Evolutionary conservation across 2,797 vertebrate genomes (phyloP), one percentile per base, ranked within the genome.

Genomic region (Rhinogobio ventralis): DNA sequence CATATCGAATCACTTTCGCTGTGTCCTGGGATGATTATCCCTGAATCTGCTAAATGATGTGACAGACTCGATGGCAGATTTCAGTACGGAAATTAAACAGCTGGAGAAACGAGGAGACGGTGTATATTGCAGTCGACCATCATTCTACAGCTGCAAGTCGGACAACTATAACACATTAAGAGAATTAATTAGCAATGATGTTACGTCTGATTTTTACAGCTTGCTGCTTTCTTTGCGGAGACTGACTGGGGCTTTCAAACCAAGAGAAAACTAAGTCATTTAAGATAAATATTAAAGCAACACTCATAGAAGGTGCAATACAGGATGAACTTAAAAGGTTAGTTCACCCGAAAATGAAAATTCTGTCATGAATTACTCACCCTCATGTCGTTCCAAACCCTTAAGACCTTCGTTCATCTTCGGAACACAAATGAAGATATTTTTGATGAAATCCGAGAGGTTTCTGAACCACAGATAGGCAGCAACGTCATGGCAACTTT

Each of bases 51-150:
- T 45, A 71, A 71, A 81, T 81, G 51, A 10, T 9, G 15, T 2
- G 49, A 79, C 55, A 76, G 51, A 45, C 77, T 79, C 17, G 5
- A 49, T 42, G 75, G 14, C 78, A 67, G 62, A 77, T 67, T 80
- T 53, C 13, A 60, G 77, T 4, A 15, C 5, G 7, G 64, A 5
- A 5, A 55, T 23, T 36, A 15, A 74, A 42, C 46, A 19, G 42
- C 51, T 72, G 11, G 55, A 33, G 25, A 19, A 25, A 39, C 5
- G 0, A 7, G 13, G 13, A 36, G 45, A 64, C 0, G 1, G 57
- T 46, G 76, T 66, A 66, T 49, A 17, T 2, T 23, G 25, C 57
- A 79, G 28, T 49, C 60, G 49, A 14, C 19, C 42, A n/a, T 67
- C 76, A 5, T 14, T 66, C 42, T 30, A 66, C 77, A 79, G 42